Evolutionary conservation across 1,140 invertebrate species (phyloP).

Genomic region (Drosophila kepulauana): DNA sequence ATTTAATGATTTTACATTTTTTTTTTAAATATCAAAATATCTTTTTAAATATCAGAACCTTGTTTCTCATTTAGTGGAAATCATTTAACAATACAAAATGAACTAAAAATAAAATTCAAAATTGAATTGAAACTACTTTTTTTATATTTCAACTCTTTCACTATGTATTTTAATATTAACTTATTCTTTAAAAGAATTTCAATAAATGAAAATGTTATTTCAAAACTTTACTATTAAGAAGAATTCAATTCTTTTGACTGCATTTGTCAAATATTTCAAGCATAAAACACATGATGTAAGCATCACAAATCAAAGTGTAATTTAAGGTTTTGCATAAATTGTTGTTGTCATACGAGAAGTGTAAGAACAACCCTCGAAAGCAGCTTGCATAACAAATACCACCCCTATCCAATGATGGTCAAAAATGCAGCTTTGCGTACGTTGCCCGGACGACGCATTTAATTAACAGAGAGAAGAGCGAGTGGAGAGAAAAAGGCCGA

Average conservation of each 20-base stretch:
- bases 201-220: too few relatives aligned
- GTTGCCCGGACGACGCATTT: constrained; percentile 60
- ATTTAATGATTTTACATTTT: too few relatives aligned
- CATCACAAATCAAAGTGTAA: not conserved
- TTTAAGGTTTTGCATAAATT: not conserved
- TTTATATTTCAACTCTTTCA: too few relatives aligned
- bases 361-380: constrained; percentile 5
- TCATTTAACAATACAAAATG: too few relatives aligned
- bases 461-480: constrained; percentile 48
- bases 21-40: too few relatives aligned
- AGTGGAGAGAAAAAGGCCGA: not conserved
- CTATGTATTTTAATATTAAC: not conserved
- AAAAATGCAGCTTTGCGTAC: constrained; percentile 47
- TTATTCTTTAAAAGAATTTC: not conserved
- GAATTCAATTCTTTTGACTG: too few relatives aligned
- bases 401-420: constrained; percentile 47
- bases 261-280: too few relatives aligned
- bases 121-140: too few relatives aligned
- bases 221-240: too few relatives aligned
- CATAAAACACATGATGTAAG: too few relatives aligned
- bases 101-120: not conserved
- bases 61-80: too few relatives aligned
- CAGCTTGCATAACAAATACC: constrained; percentile 16
- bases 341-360: not conserved
- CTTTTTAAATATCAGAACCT: too few relatives aligned